Evolutionary conservation across 1,140 invertebrate genomes (phyloP), one percentile per base, ranked within the genome.

Genomic region (Steinernema khuongi): DNA sequence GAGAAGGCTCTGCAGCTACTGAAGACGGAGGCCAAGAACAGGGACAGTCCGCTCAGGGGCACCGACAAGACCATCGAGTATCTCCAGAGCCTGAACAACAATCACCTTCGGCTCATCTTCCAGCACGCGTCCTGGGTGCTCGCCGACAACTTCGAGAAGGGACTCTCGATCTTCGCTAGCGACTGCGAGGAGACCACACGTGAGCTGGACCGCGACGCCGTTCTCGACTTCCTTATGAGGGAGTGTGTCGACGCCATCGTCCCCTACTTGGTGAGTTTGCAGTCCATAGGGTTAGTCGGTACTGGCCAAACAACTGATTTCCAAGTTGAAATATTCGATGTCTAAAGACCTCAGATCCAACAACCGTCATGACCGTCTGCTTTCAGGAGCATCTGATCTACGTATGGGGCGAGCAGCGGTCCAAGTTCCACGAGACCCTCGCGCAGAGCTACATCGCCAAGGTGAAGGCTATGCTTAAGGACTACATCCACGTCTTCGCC

Each of bases 41-140:
- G 88, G 14, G 92, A 92, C 83, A 93, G 92, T 26, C 90, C 90
- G 74, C 87, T 96, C 0, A 89, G 90, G 79, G 93, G 93, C 0
- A 89, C 90, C 78, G 90, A 93, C 72, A 88, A 90, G 79, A 96
- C 93, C 0, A 91, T 97, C 79, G 89, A 90, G 69, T 99, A 98
- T 88, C 88, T 99, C 60, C 94, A 98, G 83, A 90, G 92, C 83
- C 87, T 98, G 71, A 93, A 92, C 88, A 88, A 86, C 18, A 92
- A 95, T 76, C 89, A 97, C 85, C 89, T 96, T 77, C 90, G 93
- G 79, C 86, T 97, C 33, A 96, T 98, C 80, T 91, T 97, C 79
- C 91, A 97, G 85, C 97, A 94, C 88, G 90, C 94, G n/a, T 90
- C 92, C 74, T 96, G 93, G 93, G 91, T 98, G 50, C 85, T 88